Evolutionary conservation across 2,888 invertebrate species (phyloP).

Genomic region (Drosophila formosana): DNA sequence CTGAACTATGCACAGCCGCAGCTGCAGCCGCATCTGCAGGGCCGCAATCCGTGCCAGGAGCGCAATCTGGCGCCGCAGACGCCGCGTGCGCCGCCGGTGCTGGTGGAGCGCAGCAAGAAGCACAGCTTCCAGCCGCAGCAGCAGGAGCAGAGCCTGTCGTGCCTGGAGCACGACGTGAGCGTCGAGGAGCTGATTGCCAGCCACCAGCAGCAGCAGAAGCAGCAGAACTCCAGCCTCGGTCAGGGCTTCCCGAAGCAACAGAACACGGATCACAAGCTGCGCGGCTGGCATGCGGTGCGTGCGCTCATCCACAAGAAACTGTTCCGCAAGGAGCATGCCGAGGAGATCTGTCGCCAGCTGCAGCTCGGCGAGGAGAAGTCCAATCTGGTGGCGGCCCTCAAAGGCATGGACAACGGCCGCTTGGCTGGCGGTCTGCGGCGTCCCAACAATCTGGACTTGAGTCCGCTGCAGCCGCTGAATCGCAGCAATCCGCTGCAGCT

Average conservation of each 20-base stretch:
- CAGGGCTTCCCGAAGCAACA: constrained; percentile 85
- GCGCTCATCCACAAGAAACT: constrained; percentile 84
- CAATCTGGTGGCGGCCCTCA: constrained; percentile 82
- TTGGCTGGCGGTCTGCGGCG: constrained; percentile 53
- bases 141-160: constrained; percentile 83
- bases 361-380: constrained; percentile 83
- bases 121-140: constrained; percentile 82
- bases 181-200: constrained; percentile 84
- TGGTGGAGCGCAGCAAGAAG: constrained; percentile 84
- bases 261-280: constrained; percentile 83
- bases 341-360: constrained; percentile 65
- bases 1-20: constrained; percentile 86
- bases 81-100: constrained; percentile 74
- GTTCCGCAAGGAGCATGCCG: constrained; percentile 81
- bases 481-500: constrained; percentile 56
- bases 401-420: constrained; percentile 53
- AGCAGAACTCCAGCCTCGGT: constrained; percentile 79
- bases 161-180: constrained; percentile 84
- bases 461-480: constrained; percentile 58
- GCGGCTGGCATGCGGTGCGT: constrained; percentile 85
- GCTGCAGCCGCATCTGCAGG: constrained; percentile 91
- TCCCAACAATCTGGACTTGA: constrained; percentile 84
- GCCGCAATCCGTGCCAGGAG: constrained; percentile 93
- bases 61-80: constrained; percentile 87
- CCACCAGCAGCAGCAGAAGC: constrained; percentile 49